Conservation (phyloP, 2,888 invertebrate species). For the Linhomoeus sp. region DNA sequence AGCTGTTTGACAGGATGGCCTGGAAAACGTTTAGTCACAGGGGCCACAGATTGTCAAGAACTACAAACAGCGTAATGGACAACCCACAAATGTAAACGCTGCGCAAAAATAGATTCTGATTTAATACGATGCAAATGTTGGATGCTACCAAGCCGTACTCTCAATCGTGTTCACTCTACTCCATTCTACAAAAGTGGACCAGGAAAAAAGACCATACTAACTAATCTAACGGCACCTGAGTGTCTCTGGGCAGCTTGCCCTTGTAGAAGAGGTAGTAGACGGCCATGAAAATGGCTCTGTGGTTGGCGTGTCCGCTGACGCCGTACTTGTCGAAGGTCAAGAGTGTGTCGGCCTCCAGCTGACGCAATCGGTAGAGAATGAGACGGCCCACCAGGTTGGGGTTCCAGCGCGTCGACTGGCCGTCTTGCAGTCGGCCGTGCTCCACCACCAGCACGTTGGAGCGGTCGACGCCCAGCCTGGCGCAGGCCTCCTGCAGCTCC, state of each 20-base stretch:
- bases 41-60: no score
- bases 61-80: no score
- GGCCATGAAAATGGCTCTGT: constrained; percentile 31
- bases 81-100: no score
- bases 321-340: constrained; percentile 86
- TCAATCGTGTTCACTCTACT: no score
- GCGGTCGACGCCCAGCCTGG: constrained; percentile 53
- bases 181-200: no score
- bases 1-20: no score
- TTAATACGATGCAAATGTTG: no score
- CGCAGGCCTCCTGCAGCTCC: constrained; percentile 63
- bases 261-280: constrained; percentile 14
- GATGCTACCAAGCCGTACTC: no score
- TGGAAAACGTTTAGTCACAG: no score
- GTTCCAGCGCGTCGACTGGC: constrained; percentile 55
- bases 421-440: constrained; percentile 47
- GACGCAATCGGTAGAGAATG: constrained; percentile 11
- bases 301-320: constrained; percentile 77
- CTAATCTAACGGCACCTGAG: constrained; percentile 13
- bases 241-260: constrained; percentile 13
- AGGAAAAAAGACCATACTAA: no score
- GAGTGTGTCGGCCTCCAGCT: constrained; percentile 29
- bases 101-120: no score
- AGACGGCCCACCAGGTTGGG: constrained; percentile 30
- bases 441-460: constrained; percentile 48